A percentile compares a stretch with the other conserved stretches of the same genome.
These are phyloP conservation scores for Pharmacophagus antenor DNA, from an alignment of 2,888 invertebrate species.

Conservation along the genomic window DNA sequence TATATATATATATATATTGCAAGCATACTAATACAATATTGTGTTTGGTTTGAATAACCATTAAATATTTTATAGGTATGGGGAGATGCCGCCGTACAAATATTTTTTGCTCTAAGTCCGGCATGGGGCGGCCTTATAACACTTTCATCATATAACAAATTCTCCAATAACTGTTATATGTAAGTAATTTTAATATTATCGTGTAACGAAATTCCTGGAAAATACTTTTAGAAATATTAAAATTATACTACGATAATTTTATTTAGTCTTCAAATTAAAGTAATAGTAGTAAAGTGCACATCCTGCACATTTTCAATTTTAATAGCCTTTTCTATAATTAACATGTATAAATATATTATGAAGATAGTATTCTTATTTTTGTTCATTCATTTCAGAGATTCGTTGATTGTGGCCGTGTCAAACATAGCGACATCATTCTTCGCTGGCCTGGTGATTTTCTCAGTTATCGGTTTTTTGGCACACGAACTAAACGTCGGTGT, in stretches of 20 bases:
- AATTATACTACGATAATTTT: too few species aligned
- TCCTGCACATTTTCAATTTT: too few species aligned
- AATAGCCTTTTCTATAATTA: too few species aligned
- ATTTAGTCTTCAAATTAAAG: too few species aligned
- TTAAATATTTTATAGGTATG: conserved; percentile 79
- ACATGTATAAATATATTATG: too few species aligned
- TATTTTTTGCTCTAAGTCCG: conserved; percentile 92
- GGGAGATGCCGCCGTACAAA: conserved; percentile 92
- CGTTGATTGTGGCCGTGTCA: conserved; percentile 87
- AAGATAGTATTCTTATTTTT: too few species aligned
- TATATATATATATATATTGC: too few species aligned
- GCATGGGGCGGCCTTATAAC: conserved; percentile 94
- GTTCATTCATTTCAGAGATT: conserved; percentile 79
- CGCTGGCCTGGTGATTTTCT: conserved; percentile 90
- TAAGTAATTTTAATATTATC: conserved; percentile 58
- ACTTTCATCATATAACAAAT: conserved; percentile 91
- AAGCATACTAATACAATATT: too few species aligned
- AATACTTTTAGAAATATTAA: too few species aligned
- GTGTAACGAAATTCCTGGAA: too few species aligned
- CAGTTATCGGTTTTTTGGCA: conserved; percentile 90
- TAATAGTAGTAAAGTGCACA: neutral
- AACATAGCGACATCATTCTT: conserved; percentile 90
- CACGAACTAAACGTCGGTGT: conserved; percentile 86
- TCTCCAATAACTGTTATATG: conserved; percentile 90
- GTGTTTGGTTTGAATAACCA: neutral